Evolutionary conservation across 2,113 vertebrate genomes (phyloP).

Genomic region (Thunnus maccoyii): DNA sequence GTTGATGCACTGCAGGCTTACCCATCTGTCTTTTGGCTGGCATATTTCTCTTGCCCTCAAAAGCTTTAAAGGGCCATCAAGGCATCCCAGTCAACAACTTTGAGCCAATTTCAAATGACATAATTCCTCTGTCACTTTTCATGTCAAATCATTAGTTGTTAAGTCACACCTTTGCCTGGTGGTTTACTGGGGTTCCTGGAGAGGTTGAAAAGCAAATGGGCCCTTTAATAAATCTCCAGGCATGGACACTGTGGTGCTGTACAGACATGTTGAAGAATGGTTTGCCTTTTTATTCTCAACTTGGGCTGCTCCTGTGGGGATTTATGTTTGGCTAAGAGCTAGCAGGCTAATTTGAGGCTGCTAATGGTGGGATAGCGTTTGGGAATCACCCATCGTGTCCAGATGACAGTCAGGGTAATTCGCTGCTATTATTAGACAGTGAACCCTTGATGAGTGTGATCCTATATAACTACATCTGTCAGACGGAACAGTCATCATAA

Average conservation of each 20-base stretch:
- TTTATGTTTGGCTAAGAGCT: constrained; percentile 68
- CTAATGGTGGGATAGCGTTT: constrained; percentile 58
- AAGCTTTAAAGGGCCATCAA: constrained; percentile 19
- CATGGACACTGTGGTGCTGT: constrained; percentile 25
- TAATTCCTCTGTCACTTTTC: constrained; percentile 45
- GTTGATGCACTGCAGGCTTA: constrained; percentile 29
- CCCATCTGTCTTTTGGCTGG: constrained; percentile 25
- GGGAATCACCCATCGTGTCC: constrained; percentile 68
- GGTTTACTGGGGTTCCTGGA: constrained; percentile 57
- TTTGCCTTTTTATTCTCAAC: constrained; percentile 44
- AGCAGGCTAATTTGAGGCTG: constrained; percentile 63
- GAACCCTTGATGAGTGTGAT: constrained; percentile 66
- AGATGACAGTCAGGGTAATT: constrained; percentile 67
- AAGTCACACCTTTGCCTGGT: constrained; percentile 51
- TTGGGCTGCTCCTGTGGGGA: constrained; percentile 35
- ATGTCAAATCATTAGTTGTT: constrained; percentile 54
- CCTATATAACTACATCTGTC: constrained; percentile 56
- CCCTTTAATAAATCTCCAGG: constrained; percentile 47
- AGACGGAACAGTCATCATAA: constrained; percentile 51
- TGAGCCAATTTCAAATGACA: constrained; percentile 41
- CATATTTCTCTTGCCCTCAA: constrained; percentile 27
- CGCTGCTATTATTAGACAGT: constrained; percentile 74
- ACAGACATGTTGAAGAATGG: constrained; percentile 57
- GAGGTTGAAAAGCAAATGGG: constrained; percentile 53
- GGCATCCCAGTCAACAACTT: constrained; percentile 47